Evolutionary conservation across 2,113 vertebrate species (phyloP), one percentile per base, ranked within the genome.

Genomic region (Campylomormyrus tamandua): DNA sequence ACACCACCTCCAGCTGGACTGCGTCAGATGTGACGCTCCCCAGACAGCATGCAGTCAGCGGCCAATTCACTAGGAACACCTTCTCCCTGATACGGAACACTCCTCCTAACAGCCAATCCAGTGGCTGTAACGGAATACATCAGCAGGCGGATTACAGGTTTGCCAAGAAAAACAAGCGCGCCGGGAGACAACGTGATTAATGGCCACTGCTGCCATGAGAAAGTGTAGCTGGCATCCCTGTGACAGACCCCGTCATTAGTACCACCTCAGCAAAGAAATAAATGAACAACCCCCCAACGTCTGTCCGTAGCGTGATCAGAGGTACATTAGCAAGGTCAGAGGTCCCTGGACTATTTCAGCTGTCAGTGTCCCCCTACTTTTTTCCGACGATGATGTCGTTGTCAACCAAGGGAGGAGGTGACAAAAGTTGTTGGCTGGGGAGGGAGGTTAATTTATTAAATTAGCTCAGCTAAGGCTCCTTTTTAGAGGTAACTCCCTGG

Each of bases 241-340:
- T 89, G 90, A 35, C 89, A 89, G 87, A 31, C 87, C 89, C 35
- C 46, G 89, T 92, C 93, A 94, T 94, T 93, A 93, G 93, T 95
- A 94, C 94, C 93, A 90, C 93, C 90, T 88, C 35, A 19, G 17
- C 83, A 84, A 85, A 24, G 11, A 48, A 24, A 83, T n/a, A 42
- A 83, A 83, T 46, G 24, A 83, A 17, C 10, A 90, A 88, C 89
- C 92, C 90, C 56, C 89, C 90, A 90, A 90, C 83, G 91, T 91
- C 89, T 91, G 46, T 83, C 90, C 88, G 46, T 70, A 80, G 70
- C n/a, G 85, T 89, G 7, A 66, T 66, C 58, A 62, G n/a, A 66
- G 62, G 62, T 3, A 27, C 62, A 66, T 66, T 66, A 62, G 62
- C 62, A 66, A 10, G 62, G 62, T 66, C 62, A 66, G 62, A 27